A percentile compares a stretch with the other conserved stretches of the same genome.
Evolutionary conservation across 2,888 invertebrate species (phyloP).

Genomic region (Notodonta ziczac): DNA sequence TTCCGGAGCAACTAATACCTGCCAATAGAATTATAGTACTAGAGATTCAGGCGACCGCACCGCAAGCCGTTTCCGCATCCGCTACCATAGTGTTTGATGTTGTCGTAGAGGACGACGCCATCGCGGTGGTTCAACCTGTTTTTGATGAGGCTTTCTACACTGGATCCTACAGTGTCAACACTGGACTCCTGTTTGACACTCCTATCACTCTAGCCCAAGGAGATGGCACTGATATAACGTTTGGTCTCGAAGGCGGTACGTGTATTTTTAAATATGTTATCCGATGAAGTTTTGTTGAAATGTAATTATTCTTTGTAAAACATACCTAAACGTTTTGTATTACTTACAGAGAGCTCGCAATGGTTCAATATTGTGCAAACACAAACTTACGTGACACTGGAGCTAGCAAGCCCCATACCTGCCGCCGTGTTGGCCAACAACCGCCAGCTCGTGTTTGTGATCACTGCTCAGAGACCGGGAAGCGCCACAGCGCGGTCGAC

Average conservation of each 20-base stretch:
- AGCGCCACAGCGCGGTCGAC: constrained; percentile 31
- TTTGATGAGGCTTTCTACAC: constrained; percentile 37
- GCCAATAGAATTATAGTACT: constrained; percentile 30
- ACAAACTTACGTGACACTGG: constrained; percentile 26
- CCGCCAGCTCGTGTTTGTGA: constrained; percentile 38
- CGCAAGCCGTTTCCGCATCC: constrained; percentile 24
- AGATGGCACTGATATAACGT: constrained; percentile 33
- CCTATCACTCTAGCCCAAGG: constrained; percentile 31
- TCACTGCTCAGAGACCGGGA: constrained; percentile 34
- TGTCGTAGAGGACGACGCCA: constrained; percentile 11
- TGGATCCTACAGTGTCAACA: constrained; percentile 26
- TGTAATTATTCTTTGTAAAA: no score
- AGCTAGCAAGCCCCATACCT: constrained; percentile 31
- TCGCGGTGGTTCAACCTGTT: constrained; percentile 17
- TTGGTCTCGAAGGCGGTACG: constrained; percentile 42
- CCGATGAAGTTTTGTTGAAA: background rate
- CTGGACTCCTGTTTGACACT: constrained; percentile 21
- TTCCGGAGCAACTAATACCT: constrained; percentile 34
- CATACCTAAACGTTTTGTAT: background rate
- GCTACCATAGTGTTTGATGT: constrained; percentile 37
- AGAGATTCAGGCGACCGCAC: constrained; percentile 35
- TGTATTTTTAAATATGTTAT: background rate
- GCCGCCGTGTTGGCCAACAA: constrained; percentile 38
- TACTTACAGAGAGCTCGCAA: constrained; percentile 10
- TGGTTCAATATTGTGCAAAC: constrained; percentile 4